Evolutionary conservation across 2,888 invertebrate genomes (phyloP).

Genomic region (Platynereis dumerilii): DNA sequence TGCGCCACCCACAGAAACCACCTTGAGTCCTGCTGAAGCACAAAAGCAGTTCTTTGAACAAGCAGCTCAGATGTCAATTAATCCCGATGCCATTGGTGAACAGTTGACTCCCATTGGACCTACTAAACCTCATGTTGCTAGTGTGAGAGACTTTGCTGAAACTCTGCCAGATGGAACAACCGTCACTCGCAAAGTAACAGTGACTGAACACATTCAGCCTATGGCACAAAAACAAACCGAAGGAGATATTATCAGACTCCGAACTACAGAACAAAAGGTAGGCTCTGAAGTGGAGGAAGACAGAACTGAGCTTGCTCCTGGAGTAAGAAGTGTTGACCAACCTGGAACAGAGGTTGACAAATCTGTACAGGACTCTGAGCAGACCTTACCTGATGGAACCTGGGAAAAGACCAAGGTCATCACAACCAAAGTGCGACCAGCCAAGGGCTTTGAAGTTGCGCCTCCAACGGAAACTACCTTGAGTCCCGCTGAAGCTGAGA

Average conservation of each 20-base stretch:
- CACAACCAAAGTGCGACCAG: slow-evolving; percentile 26
- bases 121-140: slow-evolving; percentile 12
- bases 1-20: no score
- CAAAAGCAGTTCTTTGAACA: no score
- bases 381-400: slow-evolving; percentile 22
- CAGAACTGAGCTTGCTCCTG: slow-evolving; percentile 21
- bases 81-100: no score
- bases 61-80: no score
- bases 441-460: background rate
- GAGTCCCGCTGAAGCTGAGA: slow-evolving; percentile 1
- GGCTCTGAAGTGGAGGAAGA: slow-evolving; percentile 28
- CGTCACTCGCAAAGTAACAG: slow-evolving; percentile 46
- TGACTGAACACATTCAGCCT: slow-evolving; percentile 19
- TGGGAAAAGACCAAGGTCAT: slow-evolving; percentile 18
- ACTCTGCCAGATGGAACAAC: slow-evolving; percentile 49
- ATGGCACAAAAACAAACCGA: slow-evolving; percentile 13
- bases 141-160: slow-evolving; percentile 41
- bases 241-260: slow-evolving; percentile 13
- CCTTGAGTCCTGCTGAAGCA: no score
- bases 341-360: background rate
- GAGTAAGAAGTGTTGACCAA: slow-evolving; percentile 14
- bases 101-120: no score
- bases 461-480: background rate
- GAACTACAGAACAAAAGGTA: slow-evolving; percentile 11
- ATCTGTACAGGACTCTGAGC: slow-evolving; percentile 14